Evolutionary conservation across 2,113 vertebrate genomes (phyloP), one percentile per base, ranked within the genome.

Genomic region (Malaclemys terrapin): DNA sequence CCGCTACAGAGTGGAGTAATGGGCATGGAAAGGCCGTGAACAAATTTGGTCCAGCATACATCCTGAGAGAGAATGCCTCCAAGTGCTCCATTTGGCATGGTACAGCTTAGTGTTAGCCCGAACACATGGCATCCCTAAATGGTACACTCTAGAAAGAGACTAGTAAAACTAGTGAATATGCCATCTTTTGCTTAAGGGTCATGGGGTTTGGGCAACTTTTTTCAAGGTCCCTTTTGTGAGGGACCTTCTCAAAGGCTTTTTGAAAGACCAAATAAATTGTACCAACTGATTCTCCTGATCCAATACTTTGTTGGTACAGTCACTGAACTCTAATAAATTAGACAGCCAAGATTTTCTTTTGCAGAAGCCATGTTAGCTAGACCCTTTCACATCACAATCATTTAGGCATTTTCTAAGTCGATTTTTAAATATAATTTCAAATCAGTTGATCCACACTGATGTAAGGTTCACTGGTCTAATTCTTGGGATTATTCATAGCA

Each of bases 31-130:
- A 24, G 19, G 35, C 10, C 38, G 49, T 17, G 29, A 25, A 27
- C 6, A 5, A 1, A 3, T 4, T 72, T n/a, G 8, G 4, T 52
- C 72, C 12, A 82, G 45, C 47, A 49, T 19, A 29, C 0, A 3
- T 4, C 3, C 0, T 0, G 10, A 25, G 24, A 29, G 65, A 92
- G 52, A 29, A 91, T 4, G 1, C 17, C 87, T 31, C 25, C 86
- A 49, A 86, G 45, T n/a, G 19, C 42, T 59, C 38, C 52, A 17
- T 24, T 25, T 27, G 10, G 54, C 29, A 19, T 12, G 38, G 45
- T 6, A 38, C 42, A 20, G 0, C 5, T 62, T 24, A 45, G 38
- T 35, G 10, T 35, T 62, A 31, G 29, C 4, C 47, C 35, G 24
- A 87, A 35, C 0, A 22, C 19, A 20, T 38, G 0, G 31, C 19